phyloP scores from a whole-genome alignment of 2,797 vertebrate genomes.

The Podarcis lilfordi region DNA sequence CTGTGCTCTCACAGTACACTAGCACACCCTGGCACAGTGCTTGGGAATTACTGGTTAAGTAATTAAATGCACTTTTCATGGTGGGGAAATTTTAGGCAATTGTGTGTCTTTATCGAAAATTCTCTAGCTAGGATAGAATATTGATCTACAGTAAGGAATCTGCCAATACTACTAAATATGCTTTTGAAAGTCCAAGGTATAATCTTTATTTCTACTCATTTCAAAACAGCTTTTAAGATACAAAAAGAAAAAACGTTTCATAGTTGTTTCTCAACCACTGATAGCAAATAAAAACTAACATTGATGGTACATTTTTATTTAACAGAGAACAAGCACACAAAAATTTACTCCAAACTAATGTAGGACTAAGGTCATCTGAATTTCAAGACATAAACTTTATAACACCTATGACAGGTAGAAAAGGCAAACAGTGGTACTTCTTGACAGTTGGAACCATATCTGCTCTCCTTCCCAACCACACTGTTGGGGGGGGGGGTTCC shows the following conservation, averaged over 20 bases:
- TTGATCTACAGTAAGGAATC: not conserved
- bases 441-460: too few species aligned
- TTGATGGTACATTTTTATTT: too few species aligned
- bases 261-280: not conserved
- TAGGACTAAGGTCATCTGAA: not conserved
- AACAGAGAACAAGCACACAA: not conserved
- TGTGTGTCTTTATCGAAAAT: not conserved
- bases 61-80: not conserved
- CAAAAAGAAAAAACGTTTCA: not conserved
- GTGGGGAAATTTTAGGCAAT: not conserved
- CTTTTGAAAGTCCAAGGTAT: not conserved
- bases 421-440: too few species aligned
- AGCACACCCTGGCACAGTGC: not conserved
- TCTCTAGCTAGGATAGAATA: not conserved
- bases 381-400: not conserved
- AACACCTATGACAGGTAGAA: not conserved
- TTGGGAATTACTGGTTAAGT: not conserved
- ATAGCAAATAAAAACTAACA: not conserved
- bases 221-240: not conserved
- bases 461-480: too few species aligned
- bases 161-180: not conserved
- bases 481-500: too few species aligned
- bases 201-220: not conserved
- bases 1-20: not conserved
- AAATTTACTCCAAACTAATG: not conserved